These are phyloP conservation scores for Mustela nigripes DNA, from an alignment of 2,113 vertebrate species.

Conservation along the genomic window DNA sequence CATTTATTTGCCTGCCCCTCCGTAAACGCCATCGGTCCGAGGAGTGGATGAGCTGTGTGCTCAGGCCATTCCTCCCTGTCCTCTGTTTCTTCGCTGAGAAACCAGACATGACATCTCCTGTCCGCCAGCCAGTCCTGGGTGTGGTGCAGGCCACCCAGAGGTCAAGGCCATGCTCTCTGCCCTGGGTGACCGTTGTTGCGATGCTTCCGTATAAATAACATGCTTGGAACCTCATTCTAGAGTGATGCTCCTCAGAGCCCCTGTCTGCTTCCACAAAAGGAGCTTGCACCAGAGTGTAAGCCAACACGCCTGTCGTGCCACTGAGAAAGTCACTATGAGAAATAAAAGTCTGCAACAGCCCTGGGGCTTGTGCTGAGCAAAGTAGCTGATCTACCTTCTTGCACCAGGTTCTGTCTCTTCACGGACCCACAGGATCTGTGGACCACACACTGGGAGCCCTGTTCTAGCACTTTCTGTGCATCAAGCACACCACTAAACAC, in stretches of 20 bases:
- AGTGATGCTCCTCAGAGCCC: background rate
- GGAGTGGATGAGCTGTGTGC: background rate
- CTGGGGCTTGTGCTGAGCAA: background rate
- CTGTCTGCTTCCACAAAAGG: background rate
- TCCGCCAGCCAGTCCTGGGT: background rate
- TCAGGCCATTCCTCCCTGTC: background rate
- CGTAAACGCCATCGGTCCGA: accelerated
- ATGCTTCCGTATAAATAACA: background rate
- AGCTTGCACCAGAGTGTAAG: background rate
- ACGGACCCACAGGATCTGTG: background rate
- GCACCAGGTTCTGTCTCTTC: background rate
- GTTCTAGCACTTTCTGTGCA: background rate
- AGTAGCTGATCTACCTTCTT: background rate
- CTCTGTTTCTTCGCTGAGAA: background rate
- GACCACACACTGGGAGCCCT: background rate
- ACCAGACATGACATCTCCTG: background rate
- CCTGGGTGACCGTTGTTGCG: background rate
- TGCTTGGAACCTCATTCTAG: background rate
- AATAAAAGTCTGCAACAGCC: background rate
- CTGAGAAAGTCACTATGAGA: background rate
- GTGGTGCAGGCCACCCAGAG: background rate
- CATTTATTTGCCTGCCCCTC: background rate
- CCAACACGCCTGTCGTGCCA: background rate
- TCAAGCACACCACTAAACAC: too few relatives aligned
- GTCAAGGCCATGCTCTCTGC: background rate